These are phyloP conservation scores for Entomobrya proxima DNA, from an alignment of 2,888 invertebrate species.

Conservation along the genomic window DNA sequence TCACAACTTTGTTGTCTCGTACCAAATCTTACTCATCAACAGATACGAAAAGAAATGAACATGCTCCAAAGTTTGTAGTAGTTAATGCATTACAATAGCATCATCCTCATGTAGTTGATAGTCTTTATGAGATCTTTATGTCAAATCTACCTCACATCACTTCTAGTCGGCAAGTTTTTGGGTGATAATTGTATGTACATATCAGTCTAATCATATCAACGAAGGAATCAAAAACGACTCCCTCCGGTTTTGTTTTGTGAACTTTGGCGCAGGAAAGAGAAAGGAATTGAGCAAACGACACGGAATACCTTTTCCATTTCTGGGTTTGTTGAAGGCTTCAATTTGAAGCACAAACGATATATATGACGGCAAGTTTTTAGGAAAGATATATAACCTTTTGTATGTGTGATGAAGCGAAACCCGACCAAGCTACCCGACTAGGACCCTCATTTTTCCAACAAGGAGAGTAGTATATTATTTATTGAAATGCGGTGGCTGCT, in stretches of 20 bases:
- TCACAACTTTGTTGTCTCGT: too few species aligned
- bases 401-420: slow-evolving; percentile 55
- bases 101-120: background rate
- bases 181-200: background rate
- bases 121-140: slow-evolving; percentile 28
- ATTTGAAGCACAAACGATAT: slow-evolving; percentile 8
- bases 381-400: slow-evolving; percentile 10
- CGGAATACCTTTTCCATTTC: too few species aligned
- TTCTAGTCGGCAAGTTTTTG: background rate
- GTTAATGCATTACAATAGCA: background rate
- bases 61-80: too few species aligned
- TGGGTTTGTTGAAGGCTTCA: too few species aligned
- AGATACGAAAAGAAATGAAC: too few species aligned
- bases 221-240: slow-evolving; percentile 31
- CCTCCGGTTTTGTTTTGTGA: slow-evolving; percentile 14
- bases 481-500: slow-evolving; percentile 8
- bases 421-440: slow-evolving; percentile 10
- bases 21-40: too few species aligned
- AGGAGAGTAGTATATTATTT: background rate
- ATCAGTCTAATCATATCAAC: slow-evolving; percentile 18
- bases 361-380: slow-evolving; percentile 2
- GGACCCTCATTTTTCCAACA: background rate
- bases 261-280: background rate
- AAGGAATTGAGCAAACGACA: background rate
- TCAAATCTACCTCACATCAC: slow-evolving; percentile 36